phyloP scores from a whole-genome alignment of 1,140 invertebrate species.

The Maconellicoccus hirsutus region DNA sequence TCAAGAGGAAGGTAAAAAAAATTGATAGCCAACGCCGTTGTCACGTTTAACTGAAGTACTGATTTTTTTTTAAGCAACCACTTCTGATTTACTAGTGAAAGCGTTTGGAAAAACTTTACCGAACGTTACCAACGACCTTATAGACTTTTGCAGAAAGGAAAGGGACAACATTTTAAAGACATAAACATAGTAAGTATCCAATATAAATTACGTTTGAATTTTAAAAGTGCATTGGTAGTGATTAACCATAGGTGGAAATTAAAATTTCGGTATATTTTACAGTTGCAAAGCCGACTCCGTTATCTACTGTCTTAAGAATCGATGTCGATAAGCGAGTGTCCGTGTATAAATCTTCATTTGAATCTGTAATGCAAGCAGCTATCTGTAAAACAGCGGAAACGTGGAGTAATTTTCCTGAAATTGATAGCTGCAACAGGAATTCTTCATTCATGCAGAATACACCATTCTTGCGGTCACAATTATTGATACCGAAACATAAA shows the following conservation, averaged over 20 bases:
- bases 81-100: not conserved
- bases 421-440: not conserved
- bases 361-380: not conserved
- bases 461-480: not conserved
- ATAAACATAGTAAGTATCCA: not conserved
- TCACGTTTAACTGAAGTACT: no score
- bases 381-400: slow-evolving; percentile 9
- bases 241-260: not conserved
- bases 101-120: slow-evolving; percentile 9
- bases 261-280: not conserved
- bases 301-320: not conserved
- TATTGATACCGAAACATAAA: not conserved
- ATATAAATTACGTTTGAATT: not conserved
- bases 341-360: not conserved
- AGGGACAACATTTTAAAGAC: not conserved
- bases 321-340: not conserved
- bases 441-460: not conserved
- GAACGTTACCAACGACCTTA: not conserved
- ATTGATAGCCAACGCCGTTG: no score
- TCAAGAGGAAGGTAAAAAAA: not conserved
- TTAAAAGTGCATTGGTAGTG: no score
- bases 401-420: slow-evolving; percentile 5
- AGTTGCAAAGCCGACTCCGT: not conserved
- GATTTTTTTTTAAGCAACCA: no score
- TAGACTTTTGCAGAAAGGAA: not conserved